Percentiles rank a stretch among this genome's conserved stretches.
phyloP scores from a whole-genome alignment of 1,140 invertebrate species.

The roundworm (Caenorhabditis elegans) region WBcel235 BX284604.4:6001-6500 shows the following conservation, averaged over 20 bases:
- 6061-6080: too few relatives aligned
- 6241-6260: slow-evolving; percentile 66
- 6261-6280: slow-evolving; percentile 67
- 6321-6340: slow-evolving; percentile 66
- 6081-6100: too few relatives aligned
- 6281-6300: slow-evolving; percentile 69
- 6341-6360: slow-evolving; percentile 66
- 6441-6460: slow-evolving; percentile 38
- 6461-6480: slow-evolving; percentile 7
- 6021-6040: too few relatives aligned
- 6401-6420: slow-evolving; percentile 67
- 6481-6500: slow-evolving; percentile 51
- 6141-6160: too few relatives aligned
- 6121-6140: too few relatives aligned
- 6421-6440: slow-evolving; percentile 67
- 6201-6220: too few relatives aligned
- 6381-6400: slow-evolving; percentile 60
- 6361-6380: slow-evolving; percentile 69
- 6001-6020: too few relatives aligned
- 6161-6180: too few relatives aligned
- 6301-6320: slow-evolving; percentile 68
- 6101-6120: too few relatives aligned
- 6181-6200: too few relatives aligned
- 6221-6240: too few relatives aligned
- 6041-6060: too few relatives aligned